Evolutionary conservation across 2,888 invertebrate species (phyloP), one percentile per base, ranked within the genome.

Genomic region (Unio delphinus): DNA sequence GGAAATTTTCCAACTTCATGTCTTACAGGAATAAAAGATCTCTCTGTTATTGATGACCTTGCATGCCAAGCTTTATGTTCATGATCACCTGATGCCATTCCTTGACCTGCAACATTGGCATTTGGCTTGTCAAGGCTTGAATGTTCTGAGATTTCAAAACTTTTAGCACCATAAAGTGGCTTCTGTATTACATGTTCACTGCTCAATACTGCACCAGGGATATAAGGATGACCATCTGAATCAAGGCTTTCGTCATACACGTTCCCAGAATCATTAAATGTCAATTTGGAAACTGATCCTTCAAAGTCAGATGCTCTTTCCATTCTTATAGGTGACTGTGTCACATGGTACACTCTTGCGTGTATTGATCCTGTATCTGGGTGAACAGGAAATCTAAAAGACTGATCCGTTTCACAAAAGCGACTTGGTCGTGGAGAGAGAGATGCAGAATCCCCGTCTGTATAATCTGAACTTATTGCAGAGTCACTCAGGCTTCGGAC

Each of bases 401-500:
- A 45, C 64, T 75, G 80, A 55, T 76, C 76, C 26, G 70, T 67
- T 26, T 83, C 82, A 73, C 76, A 75, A 17, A 79, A 61, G 63
- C 75, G 74, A 67, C 77, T 80, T 26, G 73, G 74, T 65, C 81
- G 72, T 20, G 86, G 85, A 3, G 84, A 85, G 28, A 79, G 65
- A 60, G 79, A 78, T 28, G 79, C 72, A 8, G 85, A 84, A 59
- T 86, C 86, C 45, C 80, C 76, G 73, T 86, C 87, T 23, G 87
- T 87, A 70, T 75, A 86, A 72, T 87, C 87, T 34, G 86, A 87
- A 72, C 86, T 86, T 20, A 87, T 86, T 20, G 87, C 87, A 3
- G 87, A 87, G 65, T 87, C 87, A 79, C 86, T 86, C 45, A 82
- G 69, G 65, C 83, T 83, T 28, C 83, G 74, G 4, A 78, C 74